phyloP scores from a whole-genome alignment of 2,797 vertebrate species.

The Taenioides sp. region DNA sequence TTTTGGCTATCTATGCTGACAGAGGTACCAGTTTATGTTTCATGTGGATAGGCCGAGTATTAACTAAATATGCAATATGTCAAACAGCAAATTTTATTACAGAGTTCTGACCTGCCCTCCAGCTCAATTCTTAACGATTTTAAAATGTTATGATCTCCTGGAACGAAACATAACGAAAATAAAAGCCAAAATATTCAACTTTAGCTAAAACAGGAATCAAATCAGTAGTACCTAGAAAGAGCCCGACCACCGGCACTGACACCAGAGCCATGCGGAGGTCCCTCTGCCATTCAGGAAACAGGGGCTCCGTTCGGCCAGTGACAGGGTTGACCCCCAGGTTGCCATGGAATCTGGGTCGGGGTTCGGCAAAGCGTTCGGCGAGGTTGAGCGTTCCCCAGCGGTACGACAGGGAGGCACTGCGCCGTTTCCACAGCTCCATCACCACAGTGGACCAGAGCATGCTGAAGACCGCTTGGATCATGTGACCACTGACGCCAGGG shows the following conservation, averaged over 20 bases:
- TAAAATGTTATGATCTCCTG: no score
- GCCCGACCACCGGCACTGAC: constrained; percentile 76
- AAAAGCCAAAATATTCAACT: background rate
- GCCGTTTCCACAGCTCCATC: constrained; percentile 84
- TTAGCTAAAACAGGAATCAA: background rate
- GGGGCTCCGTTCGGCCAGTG: constrained; percentile 75
- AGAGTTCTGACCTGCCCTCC: no score
- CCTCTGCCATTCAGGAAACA: constrained; percentile 78
- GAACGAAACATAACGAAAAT: no score
- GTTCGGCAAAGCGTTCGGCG: constrained; percentile 76
- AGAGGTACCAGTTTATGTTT: background rate
- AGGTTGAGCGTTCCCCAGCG: constrained; percentile 77
- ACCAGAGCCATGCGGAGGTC: constrained; percentile 74
- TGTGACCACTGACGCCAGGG: constrained; percentile 64
- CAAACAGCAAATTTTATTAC: no score
- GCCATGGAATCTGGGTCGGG: constrained; percentile 76
- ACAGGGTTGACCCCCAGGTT: constrained; percentile 75
- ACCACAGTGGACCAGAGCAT: constrained; percentile 84
- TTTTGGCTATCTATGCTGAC: background rate
- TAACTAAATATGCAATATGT: no score
- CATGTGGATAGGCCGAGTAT: background rate
- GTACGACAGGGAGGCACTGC: constrained; percentile 74
- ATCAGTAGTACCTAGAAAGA: constrained; percentile 69
- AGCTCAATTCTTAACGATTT: no score
- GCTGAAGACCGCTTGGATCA: constrained; percentile 81